phyloP scores from a whole-genome alignment of 2,113 vertebrate species.

The Gulo gulo region DNA sequence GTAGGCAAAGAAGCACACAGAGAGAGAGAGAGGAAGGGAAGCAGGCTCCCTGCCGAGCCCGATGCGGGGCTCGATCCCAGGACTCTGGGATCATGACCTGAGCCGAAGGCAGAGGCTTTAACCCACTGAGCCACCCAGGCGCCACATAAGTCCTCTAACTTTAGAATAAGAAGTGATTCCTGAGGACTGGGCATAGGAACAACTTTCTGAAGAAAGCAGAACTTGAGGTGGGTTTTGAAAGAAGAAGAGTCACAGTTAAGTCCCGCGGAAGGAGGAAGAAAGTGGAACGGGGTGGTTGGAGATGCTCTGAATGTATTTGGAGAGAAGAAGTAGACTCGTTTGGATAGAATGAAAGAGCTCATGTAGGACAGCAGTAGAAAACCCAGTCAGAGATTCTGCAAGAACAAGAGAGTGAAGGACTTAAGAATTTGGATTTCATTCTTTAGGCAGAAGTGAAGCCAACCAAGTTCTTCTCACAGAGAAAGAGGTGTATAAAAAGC shows the following conservation, averaged over 20 bases:
- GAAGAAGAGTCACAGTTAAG: neutral
- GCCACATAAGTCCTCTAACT: neutral
- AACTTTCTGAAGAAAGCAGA: neutral
- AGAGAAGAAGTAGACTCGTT: neutral
- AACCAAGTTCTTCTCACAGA: neutral
- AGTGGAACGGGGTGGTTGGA: neutral
- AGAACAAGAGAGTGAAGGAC: neutral
- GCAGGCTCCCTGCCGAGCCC: too few relatives aligned
- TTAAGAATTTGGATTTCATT: conserved; percentile 10
- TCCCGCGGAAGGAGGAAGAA: neutral
- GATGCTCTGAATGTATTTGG: neutral
- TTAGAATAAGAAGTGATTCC: neutral
- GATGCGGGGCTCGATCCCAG: too few relatives aligned
- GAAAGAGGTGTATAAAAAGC: neutral
- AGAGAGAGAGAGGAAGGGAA: too few relatives aligned
- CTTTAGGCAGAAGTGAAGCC: neutral
- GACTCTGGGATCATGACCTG: too few relatives aligned
- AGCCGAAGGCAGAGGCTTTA: too few relatives aligned
- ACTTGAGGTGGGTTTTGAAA: neutral
- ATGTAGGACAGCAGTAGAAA: neutral
- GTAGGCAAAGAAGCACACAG: too few relatives aligned
- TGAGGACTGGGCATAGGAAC: neutral
- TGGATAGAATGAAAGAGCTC: neutral
- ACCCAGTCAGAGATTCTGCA: neutral
- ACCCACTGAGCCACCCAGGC: too few relatives aligned